These are phyloP conservation scores for Solenopsis fugax DNA, from an alignment of 1,140 invertebrate genomes.

Conservation along the genomic window DNA sequence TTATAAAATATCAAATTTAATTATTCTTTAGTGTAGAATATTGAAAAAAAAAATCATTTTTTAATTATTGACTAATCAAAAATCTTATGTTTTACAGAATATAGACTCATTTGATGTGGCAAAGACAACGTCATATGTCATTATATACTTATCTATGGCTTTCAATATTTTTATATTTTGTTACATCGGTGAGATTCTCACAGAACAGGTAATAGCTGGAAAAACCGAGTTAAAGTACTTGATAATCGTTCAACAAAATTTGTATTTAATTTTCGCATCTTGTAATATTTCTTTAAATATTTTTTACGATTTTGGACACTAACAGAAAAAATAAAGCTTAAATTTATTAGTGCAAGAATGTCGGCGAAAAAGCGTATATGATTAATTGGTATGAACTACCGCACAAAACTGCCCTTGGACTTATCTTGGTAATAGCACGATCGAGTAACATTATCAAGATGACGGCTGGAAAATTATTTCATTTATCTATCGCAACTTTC, in stretches of 20 bases:
- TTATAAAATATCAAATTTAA: slow-evolving; percentile 15
- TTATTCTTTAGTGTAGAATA: neutral
- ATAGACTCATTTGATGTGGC: slow-evolving; percentile 36
- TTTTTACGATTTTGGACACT: neutral
- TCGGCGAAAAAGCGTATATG: slow-evolving; percentile 69
- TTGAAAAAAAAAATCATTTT: neutral
- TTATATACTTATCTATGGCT: slow-evolving; percentile 65
- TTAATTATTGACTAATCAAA: slow-evolving; percentile 4
- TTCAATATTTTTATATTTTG: slow-evolving; percentile 80
- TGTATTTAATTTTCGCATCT: neutral
- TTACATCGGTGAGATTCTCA: slow-evolving; percentile 77
- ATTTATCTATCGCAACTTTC: slow-evolving; percentile 66
- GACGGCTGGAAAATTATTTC: slow-evolving; percentile 77
- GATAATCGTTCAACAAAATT: neutral
- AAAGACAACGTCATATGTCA: slow-evolving; percentile 34
- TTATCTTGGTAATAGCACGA: slow-evolving; percentile 73
- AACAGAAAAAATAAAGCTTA: neutral
- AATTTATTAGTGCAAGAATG: slow-evolving; percentile 66
- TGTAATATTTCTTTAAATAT: neutral
- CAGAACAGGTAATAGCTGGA: slow-evolving; percentile 71
- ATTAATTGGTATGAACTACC: slow-evolving; percentile 76
- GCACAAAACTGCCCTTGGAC: slow-evolving; percentile 52
- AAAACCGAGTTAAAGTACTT: neutral
- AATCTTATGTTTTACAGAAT: slow-evolving; percentile 68
- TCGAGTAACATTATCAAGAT: slow-evolving; percentile 69